Conservation (phyloP, 2,797 vertebrate species). For the Molossus molossus region DNA sequence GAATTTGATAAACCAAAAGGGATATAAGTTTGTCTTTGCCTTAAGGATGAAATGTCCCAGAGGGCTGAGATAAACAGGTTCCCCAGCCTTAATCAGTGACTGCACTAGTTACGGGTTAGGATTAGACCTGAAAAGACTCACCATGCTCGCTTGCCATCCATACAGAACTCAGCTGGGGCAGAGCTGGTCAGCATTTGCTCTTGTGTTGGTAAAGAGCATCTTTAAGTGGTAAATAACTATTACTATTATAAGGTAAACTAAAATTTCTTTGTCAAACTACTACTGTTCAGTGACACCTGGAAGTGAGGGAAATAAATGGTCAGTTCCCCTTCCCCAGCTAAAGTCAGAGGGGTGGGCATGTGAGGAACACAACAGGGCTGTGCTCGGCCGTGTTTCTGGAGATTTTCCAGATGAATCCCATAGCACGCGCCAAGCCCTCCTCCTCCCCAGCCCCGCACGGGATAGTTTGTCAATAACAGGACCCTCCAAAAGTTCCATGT, state of each 20-base stretch:
- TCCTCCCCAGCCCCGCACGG: neutral
- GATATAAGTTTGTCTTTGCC: neutral
- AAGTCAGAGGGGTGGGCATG: neutral
- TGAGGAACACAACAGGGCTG: neutral
- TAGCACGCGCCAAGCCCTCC: neutral
- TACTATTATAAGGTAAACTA: neutral
- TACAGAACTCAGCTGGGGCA: neutral
- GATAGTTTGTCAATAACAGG: slow-evolving; percentile 46
- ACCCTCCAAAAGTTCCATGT: slow-evolving; percentile 41
- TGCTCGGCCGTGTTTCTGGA: neutral
- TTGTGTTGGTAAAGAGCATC: neutral
- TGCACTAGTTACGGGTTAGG: neutral
- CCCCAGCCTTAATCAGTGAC: neutral
- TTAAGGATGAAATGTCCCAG: neutral
- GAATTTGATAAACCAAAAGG: neutral
- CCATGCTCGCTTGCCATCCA: neutral
- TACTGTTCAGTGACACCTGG: neutral
- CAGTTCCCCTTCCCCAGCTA: accelerated
- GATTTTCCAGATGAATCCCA: neutral
- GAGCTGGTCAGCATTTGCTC: neutral
- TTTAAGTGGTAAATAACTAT: neutral
- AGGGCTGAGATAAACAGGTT: neutral
- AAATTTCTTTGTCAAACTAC: neutral
- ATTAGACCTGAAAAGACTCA: neutral
- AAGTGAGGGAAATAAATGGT: neutral